phyloP scores from a whole-genome alignment of 1,140 invertebrate genomes.

The Harpegnathos saltator region DNA sequence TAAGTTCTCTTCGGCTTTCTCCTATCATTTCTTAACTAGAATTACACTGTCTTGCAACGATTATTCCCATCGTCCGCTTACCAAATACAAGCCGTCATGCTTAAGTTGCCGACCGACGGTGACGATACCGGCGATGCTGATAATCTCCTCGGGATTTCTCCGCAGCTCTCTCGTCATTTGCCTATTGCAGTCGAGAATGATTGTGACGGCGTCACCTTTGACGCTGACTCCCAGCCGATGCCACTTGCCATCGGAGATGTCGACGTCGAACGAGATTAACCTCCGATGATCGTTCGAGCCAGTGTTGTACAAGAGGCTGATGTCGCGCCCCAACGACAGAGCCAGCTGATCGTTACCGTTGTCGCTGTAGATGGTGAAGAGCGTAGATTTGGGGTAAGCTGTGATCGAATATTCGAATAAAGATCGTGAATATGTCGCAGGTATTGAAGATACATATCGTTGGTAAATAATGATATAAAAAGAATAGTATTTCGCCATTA shows the following conservation, averaged over 20 bases:
- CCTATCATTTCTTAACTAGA: no score
- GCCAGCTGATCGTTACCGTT: constrained; percentile 91
- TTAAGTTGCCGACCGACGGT: constrained; percentile 90
- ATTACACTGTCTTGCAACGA: no score
- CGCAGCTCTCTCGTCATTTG: constrained; percentile 87
- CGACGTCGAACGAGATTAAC: constrained; percentile 88
- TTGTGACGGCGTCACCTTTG: constrained; percentile 91
- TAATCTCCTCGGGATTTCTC: constrained; percentile 86
- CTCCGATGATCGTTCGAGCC: constrained; percentile 85
- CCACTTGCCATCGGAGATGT: constrained; percentile 91
- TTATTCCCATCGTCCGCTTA: constrained; percentile 77
- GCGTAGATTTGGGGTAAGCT: constrained; percentile 87
- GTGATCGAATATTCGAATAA: not conserved
- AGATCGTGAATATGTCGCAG: no score
- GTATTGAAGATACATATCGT: no score
- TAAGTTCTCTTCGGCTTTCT: no score
- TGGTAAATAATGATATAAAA: no score
- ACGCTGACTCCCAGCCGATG: constrained; percentile 92
- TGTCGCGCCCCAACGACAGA: constrained; percentile 89
- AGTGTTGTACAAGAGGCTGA: constrained; percentile 89
- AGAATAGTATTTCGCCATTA: no score
- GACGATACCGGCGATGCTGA: constrained; percentile 90
- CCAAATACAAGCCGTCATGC: constrained; percentile 88
- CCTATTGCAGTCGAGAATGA: constrained; percentile 90
- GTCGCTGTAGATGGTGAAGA: constrained; percentile 92